Base-by-base conservation (phyloP, 2,113 vertebrate genomes). In the Epinephelus lanceolatus region DNA sequence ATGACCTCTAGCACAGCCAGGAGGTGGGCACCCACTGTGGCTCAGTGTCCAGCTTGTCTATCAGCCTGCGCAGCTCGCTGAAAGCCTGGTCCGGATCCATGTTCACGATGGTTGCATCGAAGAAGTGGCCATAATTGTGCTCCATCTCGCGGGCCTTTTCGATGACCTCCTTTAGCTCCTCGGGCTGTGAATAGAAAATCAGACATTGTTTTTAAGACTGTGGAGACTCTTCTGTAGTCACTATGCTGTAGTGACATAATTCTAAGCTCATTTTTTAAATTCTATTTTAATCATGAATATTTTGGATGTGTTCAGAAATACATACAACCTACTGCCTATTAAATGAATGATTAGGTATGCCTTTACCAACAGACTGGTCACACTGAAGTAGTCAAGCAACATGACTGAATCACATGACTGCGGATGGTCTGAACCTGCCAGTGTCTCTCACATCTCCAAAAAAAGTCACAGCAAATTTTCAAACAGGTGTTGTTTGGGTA, bases 121-220 rank as follows among this genome's bases (percentile, higher is more conserved):
- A 99, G 90, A 97, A 96, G 93, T 99, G 98, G 45, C 97, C 96
- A 4, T 96, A 98, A 78, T 94, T 96, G 72, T 97, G 97, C 84
- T 99, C 98, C 98, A 99, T 99, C 89, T 99, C 98, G 9, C 97
- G 95, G 0, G 98, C 98, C 91, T 98, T 98, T 90, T 99, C 98
- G 71, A 97, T 97, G 33, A 97, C 96, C 80, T 98, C 97, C 95
- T 97, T 96, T 70, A 98, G 88, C 74, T 99, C 97, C 91, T 99
- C 98, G 0, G 96, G 96, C 98, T 99, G 94, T 21, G 92, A 77
- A 57, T 30, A 89, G 42, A 66, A 21, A 72, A 79, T 0, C 0
- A 33, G n/a, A 59, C 5, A 27, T 9, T 4, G 17, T 9, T 21
- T 18, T 17, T 45, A 2, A 68, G 62, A 71, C 19, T n/a, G 52